A percentile compares a stretch with the other conserved stretches of the same genome.
These are phyloP conservation scores for Caerostris darwini DNA, from an alignment of 1,140 invertebrate species.

Conservation along the genomic window DNA sequence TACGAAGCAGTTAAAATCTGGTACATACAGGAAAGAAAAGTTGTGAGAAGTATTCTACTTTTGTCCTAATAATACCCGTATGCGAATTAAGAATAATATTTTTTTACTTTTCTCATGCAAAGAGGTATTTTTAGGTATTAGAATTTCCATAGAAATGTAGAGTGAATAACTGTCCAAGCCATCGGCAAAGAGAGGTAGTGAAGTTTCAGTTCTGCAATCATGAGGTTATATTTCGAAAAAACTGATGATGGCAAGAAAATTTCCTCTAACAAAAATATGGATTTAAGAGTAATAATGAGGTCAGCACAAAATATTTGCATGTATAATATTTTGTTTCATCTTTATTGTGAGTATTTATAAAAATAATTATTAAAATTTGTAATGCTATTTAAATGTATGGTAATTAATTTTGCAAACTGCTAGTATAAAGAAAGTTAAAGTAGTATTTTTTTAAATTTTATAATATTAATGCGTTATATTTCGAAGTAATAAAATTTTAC, in stretches of 20 bases:
- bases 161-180: slow-evolving; percentile 59
- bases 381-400: too few relatives aligned
- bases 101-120: slow-evolving; percentile 20
- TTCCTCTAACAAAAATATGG: too few relatives aligned
- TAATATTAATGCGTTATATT: too few relatives aligned
- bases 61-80: slow-evolving; percentile 65
- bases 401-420: too few relatives aligned
- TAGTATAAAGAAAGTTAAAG: too few relatives aligned
- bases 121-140: slow-evolving; percentile 71
- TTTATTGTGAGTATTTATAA: too few relatives aligned
- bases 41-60: neutral
- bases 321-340: too few relatives aligned
- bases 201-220: slow-evolving; percentile 60
- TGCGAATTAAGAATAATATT: slow-evolving; percentile 55
- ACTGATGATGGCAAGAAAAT: neutral
- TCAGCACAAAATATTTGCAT: too few relatives aligned
- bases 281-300: too few relatives aligned
- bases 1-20: slow-evolving; percentile 15
- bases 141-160: slow-evolving; percentile 63
- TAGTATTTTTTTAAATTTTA: too few relatives aligned
- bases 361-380: too few relatives aligned
- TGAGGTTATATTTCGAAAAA: slow-evolving; percentile 19
- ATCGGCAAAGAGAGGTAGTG: slow-evolving; percentile 68
- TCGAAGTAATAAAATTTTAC: too few relatives aligned
- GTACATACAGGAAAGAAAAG: slow-evolving; percentile 32